These are phyloP conservation scores for Hydrotaea diabolus DNA, from an alignment of 2,888 invertebrate species.

Conservation along the genomic window DNA sequence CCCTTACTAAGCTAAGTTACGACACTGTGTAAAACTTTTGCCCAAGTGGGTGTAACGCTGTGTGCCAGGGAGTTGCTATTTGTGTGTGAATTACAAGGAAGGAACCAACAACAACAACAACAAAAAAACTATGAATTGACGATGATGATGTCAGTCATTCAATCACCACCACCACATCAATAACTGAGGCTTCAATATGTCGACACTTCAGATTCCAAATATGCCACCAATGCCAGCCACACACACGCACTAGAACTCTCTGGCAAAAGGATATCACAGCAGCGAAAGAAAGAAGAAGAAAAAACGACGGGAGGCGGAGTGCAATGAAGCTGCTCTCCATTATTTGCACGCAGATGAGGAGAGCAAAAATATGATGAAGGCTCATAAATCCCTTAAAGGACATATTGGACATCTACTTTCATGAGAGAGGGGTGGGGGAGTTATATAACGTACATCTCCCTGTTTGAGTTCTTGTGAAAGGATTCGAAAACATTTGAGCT, in stretches of 20 bases:
- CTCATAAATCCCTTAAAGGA: slow-evolving; percentile 49
- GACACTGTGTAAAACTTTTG: too few species aligned
- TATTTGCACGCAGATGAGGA: neutral
- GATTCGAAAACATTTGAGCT: slow-evolving; percentile 6
- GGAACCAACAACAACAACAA: neutral
- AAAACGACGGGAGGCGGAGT: too few species aligned
- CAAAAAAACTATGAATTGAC: slow-evolving; percentile 44
- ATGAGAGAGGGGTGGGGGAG: neutral
- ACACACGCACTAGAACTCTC: neutral
- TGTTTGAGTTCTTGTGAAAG: neutral
- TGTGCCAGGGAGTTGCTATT: neutral
- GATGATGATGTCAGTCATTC: slow-evolving; percentile 48
- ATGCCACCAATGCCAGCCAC: slow-evolving; percentile 35
- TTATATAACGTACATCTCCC: too few species aligned
- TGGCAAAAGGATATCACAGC: neutral
- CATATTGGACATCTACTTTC: slow-evolving; percentile 16
- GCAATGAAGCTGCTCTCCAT: too few species aligned
- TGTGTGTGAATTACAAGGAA: neutral
- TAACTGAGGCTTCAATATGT: slow-evolving; percentile 54
- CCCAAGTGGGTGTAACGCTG: too few species aligned
- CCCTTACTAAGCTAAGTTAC: too few species aligned
- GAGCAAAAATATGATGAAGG: slow-evolving; percentile 7
- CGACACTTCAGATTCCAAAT: slow-evolving; percentile 47
- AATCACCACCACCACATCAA: slow-evolving; percentile 40
- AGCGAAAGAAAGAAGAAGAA: neutral